Evolutionary conservation across 1,140 invertebrate genomes (phyloP).

Genomic region (Pemphigus obesinymphae): DNA sequence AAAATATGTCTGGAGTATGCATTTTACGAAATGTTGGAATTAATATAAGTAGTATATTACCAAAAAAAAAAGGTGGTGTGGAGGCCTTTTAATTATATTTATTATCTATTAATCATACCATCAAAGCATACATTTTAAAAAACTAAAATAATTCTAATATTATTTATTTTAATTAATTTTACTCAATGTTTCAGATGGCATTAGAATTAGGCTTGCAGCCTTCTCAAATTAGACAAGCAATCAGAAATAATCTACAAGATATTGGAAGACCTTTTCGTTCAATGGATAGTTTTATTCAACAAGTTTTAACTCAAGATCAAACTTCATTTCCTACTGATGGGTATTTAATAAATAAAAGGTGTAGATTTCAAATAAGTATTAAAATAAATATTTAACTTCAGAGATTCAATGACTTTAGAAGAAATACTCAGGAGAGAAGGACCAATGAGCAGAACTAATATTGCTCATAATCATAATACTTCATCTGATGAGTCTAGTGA

Average conservation of each 20-base stretch:
- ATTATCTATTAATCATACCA: no score
- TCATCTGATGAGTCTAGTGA: background rate
- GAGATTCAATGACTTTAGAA: conserved; percentile 10
- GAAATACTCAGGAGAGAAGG: conserved; percentile 1
- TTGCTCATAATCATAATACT: background rate
- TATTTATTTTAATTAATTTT: background rate
- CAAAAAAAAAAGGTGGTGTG: no score
- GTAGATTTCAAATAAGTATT: background rate
- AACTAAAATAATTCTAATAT: no score
- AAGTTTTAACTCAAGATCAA: conserved; percentile 14
- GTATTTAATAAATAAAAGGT: background rate
- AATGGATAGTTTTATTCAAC: conserved; percentile 19
- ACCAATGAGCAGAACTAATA: background rate
- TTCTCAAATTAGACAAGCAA: conserved; percentile 61
- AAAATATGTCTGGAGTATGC: no score
- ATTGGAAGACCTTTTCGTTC: conserved; percentile 59
- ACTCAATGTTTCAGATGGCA: conserved; percentile 53
- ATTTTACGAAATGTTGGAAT: no score
- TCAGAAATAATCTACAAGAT: conserved; percentile 57
- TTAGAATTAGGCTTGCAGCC: conserved; percentile 65
- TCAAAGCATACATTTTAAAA: no score
- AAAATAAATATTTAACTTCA: background rate
- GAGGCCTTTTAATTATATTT: no score
- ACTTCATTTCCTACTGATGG: background rate
- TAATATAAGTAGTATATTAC: no score